These are phyloP conservation scores for Rousettus madagascariensis DNA, from an alignment of 2,797 vertebrate species.

Conservation along the genomic window DNA sequence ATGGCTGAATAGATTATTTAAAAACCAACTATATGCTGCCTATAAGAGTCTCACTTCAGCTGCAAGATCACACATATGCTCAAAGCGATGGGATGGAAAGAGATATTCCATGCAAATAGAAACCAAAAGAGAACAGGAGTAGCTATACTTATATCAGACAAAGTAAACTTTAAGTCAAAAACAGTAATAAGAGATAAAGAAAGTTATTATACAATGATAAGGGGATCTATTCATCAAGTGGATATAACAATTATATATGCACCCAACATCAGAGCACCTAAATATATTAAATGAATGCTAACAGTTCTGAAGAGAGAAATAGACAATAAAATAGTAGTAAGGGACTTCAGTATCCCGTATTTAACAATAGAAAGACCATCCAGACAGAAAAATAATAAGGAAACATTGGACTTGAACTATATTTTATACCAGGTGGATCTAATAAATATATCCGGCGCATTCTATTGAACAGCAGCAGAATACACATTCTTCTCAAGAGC, in stretches of 20 bases:
- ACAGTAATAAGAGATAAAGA: neutral
- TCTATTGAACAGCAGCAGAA: neutral
- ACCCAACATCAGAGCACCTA: neutral
- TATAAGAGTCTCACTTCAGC: neutral
- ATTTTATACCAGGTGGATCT: neutral
- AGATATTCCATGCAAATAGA: neutral
- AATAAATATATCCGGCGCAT: neutral
- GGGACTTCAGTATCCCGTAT: neutral
- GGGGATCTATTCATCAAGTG: neutral
- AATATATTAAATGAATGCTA: neutral
- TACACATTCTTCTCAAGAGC: neutral
- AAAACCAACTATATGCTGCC: neutral
- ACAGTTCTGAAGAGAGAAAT: neutral
- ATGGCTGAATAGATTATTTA: neutral
- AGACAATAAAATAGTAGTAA: neutral
- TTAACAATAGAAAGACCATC: neutral
- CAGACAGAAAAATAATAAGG: neutral
- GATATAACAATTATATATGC: neutral
- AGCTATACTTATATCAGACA: neutral
- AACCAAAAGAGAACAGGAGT: neutral
- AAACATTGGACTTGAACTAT: neutral
- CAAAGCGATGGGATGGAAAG: neutral
- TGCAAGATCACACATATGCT: neutral
- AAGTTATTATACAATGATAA: neutral
- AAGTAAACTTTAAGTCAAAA: neutral